Evolutionary conservation across 1,140 invertebrate species (phyloP).

Genomic region (Formica selysi): DNA sequence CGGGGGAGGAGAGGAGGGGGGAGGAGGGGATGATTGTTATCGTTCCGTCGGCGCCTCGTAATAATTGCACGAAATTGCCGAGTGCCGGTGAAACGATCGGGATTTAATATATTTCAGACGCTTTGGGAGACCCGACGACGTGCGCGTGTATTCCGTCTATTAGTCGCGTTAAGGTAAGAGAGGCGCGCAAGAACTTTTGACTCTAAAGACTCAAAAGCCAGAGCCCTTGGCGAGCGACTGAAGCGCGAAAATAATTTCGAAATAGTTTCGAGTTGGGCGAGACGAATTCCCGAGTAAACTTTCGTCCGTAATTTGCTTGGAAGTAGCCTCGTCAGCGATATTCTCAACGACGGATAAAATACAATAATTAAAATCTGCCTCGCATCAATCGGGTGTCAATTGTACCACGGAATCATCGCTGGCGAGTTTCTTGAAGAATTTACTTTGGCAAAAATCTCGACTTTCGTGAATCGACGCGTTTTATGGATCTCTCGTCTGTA

Average conservation of each 20-base stretch:
- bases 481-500: too few relatives aligned
- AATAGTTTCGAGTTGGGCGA: slow-evolving; percentile 30
- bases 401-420: neutral
- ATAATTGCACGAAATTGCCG: slow-evolving; percentile 48
- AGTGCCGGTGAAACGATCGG: slow-evolving; percentile 49
- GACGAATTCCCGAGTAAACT: slow-evolving; percentile 20
- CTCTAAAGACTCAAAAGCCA: neutral
- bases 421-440: neutral
- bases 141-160: slow-evolving; percentile 24
- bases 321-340: neutral
- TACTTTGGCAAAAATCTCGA: too few relatives aligned
- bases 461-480: too few relatives aligned
- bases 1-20: too few relatives aligned
- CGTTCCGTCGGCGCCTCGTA: slow-evolving; percentile 23
- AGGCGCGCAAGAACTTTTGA: neutral
- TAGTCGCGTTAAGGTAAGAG: slow-evolving; percentile 6
- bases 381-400: slow-evolving; percentile 1
- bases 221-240: neutral
- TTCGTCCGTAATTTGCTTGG: neutral
- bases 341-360: neutral
- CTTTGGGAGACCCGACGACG: neutral
- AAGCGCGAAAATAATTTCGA: slow-evolving; percentile 54
- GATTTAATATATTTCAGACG: slow-evolving; percentile 40
- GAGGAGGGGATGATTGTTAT: neutral
- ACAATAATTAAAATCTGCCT: slow-evolving; percentile 22